A percentile compares a stretch with the other conserved stretches of the same genome.
Conservation (phyloP, 1,140 invertebrate genomes). For the Aphidius gifuensis region DNA sequence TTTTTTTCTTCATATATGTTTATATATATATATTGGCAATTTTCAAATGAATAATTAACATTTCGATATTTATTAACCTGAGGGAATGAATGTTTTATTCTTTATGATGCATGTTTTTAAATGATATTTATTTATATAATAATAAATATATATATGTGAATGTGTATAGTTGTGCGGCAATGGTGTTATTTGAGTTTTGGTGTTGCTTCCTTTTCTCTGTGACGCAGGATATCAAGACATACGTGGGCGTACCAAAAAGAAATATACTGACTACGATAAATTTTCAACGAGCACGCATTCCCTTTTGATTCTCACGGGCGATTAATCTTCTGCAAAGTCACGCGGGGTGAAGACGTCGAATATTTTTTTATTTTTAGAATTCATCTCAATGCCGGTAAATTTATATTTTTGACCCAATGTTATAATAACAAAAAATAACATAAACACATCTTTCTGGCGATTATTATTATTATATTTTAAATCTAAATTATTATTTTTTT, state of each 20-base stretch:
- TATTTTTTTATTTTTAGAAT: conserved; percentile 18
- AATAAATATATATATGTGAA: too few species aligned
- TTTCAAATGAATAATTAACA: conserved; percentile 21
- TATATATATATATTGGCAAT: neutral
- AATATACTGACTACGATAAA: conserved; percentile 30
- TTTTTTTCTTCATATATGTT: too few species aligned
- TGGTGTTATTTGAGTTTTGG: too few species aligned
- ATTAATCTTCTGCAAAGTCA: conserved; percentile 23
- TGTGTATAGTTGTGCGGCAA: too few species aligned
- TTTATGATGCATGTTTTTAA: too few species aligned
- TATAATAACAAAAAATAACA: conserved; percentile 1
- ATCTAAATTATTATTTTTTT: too few species aligned
- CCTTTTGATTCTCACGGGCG: conserved; percentile 24
- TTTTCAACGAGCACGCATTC: conserved; percentile 27
- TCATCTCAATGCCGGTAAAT: neutral
- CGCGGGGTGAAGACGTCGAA: conserved; percentile 22
- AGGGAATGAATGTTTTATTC: too few species aligned
- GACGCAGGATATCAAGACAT: conserved; percentile 27
- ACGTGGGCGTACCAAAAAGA: conserved; percentile 25
- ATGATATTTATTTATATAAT: too few species aligned
- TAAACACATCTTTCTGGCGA: neutral
- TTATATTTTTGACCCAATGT: conserved; percentile 5
- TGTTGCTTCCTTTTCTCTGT: conserved; percentile 21
- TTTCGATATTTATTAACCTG: conserved; percentile 16
- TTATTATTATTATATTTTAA: neutral